Percentiles rank a stretch among this genome's conserved stretches.
These are phyloP conservation scores for Drosophila ohnishii DNA, from an alignment of 1,140 invertebrate species.

Conservation along the genomic window DNA sequence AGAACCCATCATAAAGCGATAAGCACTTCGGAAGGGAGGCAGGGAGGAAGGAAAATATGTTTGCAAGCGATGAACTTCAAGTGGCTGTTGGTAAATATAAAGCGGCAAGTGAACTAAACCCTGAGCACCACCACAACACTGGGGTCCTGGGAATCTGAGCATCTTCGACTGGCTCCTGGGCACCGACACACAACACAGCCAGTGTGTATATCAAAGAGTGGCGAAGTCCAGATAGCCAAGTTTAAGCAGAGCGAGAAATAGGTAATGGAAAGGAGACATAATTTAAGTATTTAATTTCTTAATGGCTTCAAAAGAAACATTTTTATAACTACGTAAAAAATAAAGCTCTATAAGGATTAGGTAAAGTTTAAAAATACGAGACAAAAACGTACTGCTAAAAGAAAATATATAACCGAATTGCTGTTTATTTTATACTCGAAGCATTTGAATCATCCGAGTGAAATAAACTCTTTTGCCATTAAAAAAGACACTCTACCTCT, in stretches of 20 bases:
- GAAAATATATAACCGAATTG: background rate
- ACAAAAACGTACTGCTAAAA: background rate
- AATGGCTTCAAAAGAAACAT: background rate
- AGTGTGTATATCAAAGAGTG: conserved; percentile 30
- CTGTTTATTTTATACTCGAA: too few species aligned
- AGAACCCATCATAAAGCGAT: conserved; percentile 53
- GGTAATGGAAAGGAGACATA: background rate
- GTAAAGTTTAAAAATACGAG: background rate
- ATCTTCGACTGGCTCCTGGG: conserved; percentile 31
- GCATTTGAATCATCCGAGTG: background rate
- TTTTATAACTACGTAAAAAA: background rate
- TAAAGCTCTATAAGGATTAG: too few species aligned
- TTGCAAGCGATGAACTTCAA: conserved; percentile 59
- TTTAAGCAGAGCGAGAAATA: conserved; percentile 6
- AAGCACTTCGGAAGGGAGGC: conserved; percentile 48
- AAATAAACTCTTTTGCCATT: background rate
- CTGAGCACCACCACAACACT: conserved; percentile 14
- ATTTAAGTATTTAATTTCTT: background rate
- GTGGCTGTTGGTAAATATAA: conserved; percentile 70
- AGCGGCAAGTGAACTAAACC: conserved; percentile 48
- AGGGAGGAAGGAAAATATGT: conserved; percentile 58
- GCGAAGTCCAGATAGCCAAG: conserved; percentile 20
- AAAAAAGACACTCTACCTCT: background rate
- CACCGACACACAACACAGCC: background rate
- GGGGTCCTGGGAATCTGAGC: conserved; percentile 18